Evolutionary conservation across 1,140 invertebrate genomes (phyloP).

Genomic region (Nomia melanderi): DNA sequence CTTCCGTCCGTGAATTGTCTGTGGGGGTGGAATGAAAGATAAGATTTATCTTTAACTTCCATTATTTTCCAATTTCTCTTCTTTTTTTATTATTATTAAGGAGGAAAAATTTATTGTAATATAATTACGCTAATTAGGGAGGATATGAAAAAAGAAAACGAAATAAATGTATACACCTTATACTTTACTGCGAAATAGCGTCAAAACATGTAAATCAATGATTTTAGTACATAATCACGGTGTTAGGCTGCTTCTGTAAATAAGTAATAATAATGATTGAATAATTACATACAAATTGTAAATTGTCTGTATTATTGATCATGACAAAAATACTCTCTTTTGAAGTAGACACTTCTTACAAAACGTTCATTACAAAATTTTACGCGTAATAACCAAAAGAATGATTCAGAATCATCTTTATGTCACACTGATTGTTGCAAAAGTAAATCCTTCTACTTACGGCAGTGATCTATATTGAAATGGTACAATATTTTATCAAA

Average conservation of each 20-base stretch:
- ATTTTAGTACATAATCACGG: constrained; percentile 11
- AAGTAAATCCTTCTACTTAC: constrained; percentile 1
- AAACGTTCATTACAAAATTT: constrained; percentile 4
- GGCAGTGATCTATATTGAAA: constrained; percentile 28
- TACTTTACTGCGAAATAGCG: constrained; percentile 43
- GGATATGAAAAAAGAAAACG: neutral
- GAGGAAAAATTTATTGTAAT: too few relatives aligned
- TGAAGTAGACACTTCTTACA: constrained; percentile 13
- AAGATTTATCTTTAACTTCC: constrained; percentile 47
- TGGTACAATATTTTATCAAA: neutral
- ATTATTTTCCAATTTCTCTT: constrained; percentile 3
- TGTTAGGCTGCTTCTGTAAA: constrained; percentile 19
- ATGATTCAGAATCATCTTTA: neutral
- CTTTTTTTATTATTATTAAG: neutral
- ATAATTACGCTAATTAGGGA: neutral
- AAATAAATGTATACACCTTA: constrained; percentile 9
- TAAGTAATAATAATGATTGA: constrained; percentile 14
- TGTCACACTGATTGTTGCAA: neutral
- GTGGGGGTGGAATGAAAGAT: constrained; percentile 40
- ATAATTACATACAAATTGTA: constrained; percentile 18
- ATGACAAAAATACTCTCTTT: constrained; percentile 23
- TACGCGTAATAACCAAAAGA: neutral
- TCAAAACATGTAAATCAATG: constrained; percentile 31
- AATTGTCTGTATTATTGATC: neutral
- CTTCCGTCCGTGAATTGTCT: constrained; percentile 23